Base-by-base conservation (phyloP, 30 jellyfish, hydroid and myxozoan genomes). In the Euphysa ruthae region DNA sequence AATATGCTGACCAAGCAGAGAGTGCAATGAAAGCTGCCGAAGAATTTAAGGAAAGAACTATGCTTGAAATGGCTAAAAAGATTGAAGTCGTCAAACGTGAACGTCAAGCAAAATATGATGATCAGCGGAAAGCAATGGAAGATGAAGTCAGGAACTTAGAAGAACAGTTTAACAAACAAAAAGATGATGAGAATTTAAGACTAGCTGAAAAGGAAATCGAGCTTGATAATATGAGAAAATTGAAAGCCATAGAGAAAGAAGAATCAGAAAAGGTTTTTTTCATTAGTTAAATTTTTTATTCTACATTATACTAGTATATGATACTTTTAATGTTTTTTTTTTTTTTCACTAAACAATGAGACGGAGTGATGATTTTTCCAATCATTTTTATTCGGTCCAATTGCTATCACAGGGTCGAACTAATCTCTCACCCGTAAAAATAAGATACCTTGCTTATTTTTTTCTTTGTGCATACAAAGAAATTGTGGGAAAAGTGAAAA, bases 171-270 rank as follows among this genome's bases (percentile, higher is more conserved):
- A 93, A 88, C 27, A 83, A 78, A 2, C 93, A 88, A 66, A 70
- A 76, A 34, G 97, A 79, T 70, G 72, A 35, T 6, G 97, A 88
- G 31, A 74, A 89, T 15, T 32, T 88, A 28, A 61, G 90, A 22
- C 91, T 57, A 29, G 97, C 94, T 32, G 97, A 88, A 63, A 52
- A 78, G 38, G 94, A 88, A 62, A 93, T 94, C 12, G 97, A 88
- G 38, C 61, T 82, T 19, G 93, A 70, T 28, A 78, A 75, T 21
- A 63, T 80, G 4, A 70, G 84, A 42, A 73, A 70, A 42, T 42
- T 86, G 24, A 79, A 61, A 72, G 79, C 46, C 6, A 71, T 62
- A 61, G 94, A 81, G 43, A 81, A 73, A 35, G 82, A 73, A 35
- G 92, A 66, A 35, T 70, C 93, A 14, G 93, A 69, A 61, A 69